phyloP scores from a whole-genome alignment of 2,797 vertebrate species.

The Coccyzus lansbergi region DNA sequence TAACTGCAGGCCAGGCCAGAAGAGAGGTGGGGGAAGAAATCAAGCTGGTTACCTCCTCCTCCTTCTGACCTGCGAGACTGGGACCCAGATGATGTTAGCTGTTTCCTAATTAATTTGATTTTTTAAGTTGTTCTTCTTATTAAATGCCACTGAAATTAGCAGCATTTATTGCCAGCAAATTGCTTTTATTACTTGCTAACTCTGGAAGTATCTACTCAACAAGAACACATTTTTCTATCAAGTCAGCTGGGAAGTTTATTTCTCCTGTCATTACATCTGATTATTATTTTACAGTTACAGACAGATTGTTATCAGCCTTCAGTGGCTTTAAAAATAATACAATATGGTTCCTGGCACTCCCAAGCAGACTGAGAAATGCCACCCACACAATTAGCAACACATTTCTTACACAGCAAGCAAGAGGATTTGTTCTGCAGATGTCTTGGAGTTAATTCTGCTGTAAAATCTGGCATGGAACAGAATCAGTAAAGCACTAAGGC shows the following conservation, averaged over 20 bases:
- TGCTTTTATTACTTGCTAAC: not conserved
- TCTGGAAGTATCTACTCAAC: slow-evolving; percentile 8
- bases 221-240: slow-evolving; percentile 26
- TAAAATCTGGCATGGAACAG: not conserved
- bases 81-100: not conserved
- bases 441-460: slow-evolving; percentile 38
- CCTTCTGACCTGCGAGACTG: not conserved
- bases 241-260: slow-evolving; percentile 38
- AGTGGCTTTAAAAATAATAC: slow-evolving; percentile 41
- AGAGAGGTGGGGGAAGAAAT: not conserved
- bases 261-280: slow-evolving; percentile 39
- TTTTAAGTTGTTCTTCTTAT: not conserved
- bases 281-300: slow-evolving; percentile 42
- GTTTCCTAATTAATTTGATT: not conserved
- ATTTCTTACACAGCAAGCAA: not conserved
- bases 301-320: slow-evolving; percentile 44
- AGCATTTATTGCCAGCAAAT: not conserved
- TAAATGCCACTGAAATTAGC: not conserved
- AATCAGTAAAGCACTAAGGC: not conserved
- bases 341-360: slow-evolving; percentile 46
- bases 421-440: slow-evolving; percentile 7
- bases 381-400: slow-evolving; percentile 14
- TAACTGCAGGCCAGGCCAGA: not conserved
- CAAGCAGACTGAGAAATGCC: slow-evolving; percentile 41
- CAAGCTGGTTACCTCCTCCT: not conserved